Conservation (phyloP, 2,113 vertebrate genomes). For the Hippocampus barbouri region DNA sequence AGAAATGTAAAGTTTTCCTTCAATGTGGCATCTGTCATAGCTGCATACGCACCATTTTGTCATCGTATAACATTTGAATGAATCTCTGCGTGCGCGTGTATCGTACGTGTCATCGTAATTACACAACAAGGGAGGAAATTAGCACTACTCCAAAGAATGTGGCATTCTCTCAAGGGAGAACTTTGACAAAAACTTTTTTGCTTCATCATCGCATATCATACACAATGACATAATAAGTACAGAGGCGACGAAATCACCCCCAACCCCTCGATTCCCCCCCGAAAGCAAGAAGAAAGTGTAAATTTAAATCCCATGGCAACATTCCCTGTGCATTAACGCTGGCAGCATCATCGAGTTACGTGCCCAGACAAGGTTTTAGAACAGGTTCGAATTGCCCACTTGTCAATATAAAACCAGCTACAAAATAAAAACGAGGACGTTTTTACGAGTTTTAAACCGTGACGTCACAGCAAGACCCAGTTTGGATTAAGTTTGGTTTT, state of each 20-base stretch:
- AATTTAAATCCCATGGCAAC: conserved; percentile 1
- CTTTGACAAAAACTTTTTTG: not conserved
- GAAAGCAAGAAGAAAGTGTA: not conserved
- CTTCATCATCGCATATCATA: not conserved
- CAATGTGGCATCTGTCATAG: not conserved
- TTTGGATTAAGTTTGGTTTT: not conserved
- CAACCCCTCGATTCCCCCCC: too few relatives aligned
- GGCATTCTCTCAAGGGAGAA: not conserved
- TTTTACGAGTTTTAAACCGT: not conserved
- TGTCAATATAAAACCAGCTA: not conserved
- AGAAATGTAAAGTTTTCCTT: too few relatives aligned
- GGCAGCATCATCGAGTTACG: conserved; percentile 6
- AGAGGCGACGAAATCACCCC: not conserved
- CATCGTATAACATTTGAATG: not conserved
- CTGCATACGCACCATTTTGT: not conserved
- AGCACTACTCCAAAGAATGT: conserved; percentile 2
- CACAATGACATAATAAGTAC: not conserved
- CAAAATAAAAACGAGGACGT: not conserved
- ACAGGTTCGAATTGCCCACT: not conserved
- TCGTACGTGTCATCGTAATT: not conserved
- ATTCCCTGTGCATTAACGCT: conserved; percentile 1
- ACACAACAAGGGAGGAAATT: conserved; percentile 3
- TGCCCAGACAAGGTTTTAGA: not conserved
- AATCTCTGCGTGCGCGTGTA: not conserved
- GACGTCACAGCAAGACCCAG: not conserved